phyloP scores from a whole-genome alignment of 2,888 invertebrate genomes.

The Megastigmus dorsalis region DNA sequence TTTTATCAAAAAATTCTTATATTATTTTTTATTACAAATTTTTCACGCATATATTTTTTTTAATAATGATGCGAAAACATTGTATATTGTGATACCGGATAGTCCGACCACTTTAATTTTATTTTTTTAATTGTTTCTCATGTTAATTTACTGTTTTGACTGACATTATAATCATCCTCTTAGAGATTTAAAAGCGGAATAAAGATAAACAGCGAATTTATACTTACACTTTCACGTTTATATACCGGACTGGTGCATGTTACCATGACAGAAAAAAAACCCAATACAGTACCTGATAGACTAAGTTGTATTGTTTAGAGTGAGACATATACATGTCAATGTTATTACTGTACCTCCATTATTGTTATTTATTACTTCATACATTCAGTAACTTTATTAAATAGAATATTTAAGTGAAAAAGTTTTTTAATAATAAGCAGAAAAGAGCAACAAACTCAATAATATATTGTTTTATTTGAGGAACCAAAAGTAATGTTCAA shows the following conservation, averaged over 20 bases:
- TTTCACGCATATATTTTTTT: conserved; percentile 27
- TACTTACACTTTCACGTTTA: conserved; percentile 52
- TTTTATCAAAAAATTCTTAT: conserved; percentile 2
- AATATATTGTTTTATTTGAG: background rate
- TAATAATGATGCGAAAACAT: background rate
- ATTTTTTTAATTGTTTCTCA: conserved; percentile 26
- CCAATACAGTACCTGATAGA: conserved; percentile 74
- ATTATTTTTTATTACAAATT: conserved; percentile 30
- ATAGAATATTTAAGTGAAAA: conserved; percentile 18
- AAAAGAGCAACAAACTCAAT: too few relatives aligned
- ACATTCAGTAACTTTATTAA: conserved; percentile 65
- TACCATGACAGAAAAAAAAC: conserved; percentile 73
- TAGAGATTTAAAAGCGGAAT: conserved; percentile 31
- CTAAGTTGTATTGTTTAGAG: conserved; percentile 73
- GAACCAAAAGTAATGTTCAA: background rate
- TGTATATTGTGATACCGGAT: conserved; percentile 16
- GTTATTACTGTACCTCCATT: conserved; percentile 72
- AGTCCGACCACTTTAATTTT: background rate
- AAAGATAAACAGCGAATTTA: conserved; percentile 29
- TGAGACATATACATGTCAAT: conserved; percentile 72
- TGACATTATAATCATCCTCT: conserved; percentile 25
- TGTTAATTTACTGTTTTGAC: conserved; percentile 22
- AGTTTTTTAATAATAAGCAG: conserved; percentile 31
- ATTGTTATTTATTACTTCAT: conserved; percentile 73
- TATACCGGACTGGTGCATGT: conserved; percentile 73